phyloP scores from a whole-genome alignment of 1,140 invertebrate species.

The Phymorhynchus buccinoides region DNA sequence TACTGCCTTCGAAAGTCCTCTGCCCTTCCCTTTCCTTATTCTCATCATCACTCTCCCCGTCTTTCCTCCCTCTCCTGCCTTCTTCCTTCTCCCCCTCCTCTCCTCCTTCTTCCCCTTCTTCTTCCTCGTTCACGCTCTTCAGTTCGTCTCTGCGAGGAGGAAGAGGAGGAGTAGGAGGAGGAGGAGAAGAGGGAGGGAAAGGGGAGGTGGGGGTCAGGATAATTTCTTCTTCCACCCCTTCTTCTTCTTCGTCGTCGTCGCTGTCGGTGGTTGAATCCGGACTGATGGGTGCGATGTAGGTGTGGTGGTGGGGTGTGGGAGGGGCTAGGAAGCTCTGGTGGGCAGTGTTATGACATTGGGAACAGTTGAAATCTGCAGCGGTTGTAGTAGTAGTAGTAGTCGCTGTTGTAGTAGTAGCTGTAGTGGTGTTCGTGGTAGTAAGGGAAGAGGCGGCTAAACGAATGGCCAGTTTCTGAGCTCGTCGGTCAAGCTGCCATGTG shows the following conservation, averaged over 20 bases:
- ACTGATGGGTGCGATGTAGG: background rate
- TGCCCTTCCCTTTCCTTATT: conserved; percentile 28
- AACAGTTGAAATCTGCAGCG: background rate
- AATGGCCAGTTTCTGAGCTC: conserved; percentile 50
- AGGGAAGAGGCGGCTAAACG: conserved; percentile 45
- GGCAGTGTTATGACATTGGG: conserved; percentile 33
- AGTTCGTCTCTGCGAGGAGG: too few relatives aligned
- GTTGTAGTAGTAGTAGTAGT: too few relatives aligned
- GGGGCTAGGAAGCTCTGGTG: too few relatives aligned
- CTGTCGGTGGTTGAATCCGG: conserved; percentile 27
- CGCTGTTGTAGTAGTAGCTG: too few relatives aligned
- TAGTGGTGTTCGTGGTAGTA: too few relatives aligned
- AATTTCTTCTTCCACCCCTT: background rate
- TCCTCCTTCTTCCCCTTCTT: conserved; percentile 22
- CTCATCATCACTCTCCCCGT: conserved; percentile 32
- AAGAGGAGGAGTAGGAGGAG: background rate
- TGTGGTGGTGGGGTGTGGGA: background rate
- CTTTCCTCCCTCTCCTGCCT: conserved; percentile 36
- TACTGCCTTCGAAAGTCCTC: too few relatives aligned
- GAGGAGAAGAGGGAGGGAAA: background rate
- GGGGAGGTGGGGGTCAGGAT: background rate
- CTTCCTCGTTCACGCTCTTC: conserved; percentile 34
- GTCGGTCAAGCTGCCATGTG: conserved; percentile 47
- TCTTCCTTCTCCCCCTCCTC: conserved; percentile 26
- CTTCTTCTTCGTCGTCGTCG: background rate